These are phyloP conservation scores for Ochlodes sylvanus DNA, from an alignment of 2,888 invertebrate species.

Conservation along the genomic window DNA sequence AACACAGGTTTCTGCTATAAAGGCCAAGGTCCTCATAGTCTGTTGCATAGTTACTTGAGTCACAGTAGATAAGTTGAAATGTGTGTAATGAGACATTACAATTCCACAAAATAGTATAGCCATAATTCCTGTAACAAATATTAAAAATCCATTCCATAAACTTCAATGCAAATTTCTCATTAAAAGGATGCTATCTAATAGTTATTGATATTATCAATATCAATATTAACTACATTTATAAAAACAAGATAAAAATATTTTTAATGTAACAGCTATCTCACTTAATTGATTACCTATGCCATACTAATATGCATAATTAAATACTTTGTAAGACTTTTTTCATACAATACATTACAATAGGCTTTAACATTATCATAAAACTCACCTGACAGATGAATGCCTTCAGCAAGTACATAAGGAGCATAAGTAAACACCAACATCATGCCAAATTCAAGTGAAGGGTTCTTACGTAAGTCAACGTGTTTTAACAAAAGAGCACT, in stretches of 20 bases:
- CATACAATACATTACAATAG: too few species aligned
- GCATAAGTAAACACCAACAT: constrained; percentile 99
- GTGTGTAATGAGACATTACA: constrained; percentile 99
- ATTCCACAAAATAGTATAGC: constrained; percentile 99
- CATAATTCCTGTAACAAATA: constrained; percentile 93
- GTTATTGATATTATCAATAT: too few species aligned
- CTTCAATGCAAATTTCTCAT: neutral
- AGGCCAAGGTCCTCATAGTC: constrained; percentile 98
- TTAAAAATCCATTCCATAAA: neutral
- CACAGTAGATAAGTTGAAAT: constrained; percentile 98
- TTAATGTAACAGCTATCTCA: too few species aligned
- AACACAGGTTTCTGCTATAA: constrained; percentile 99
- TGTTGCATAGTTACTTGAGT: constrained; percentile 99
- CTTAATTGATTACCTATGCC: too few species aligned
- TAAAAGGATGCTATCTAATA: neutral
- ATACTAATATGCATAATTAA: too few species aligned
- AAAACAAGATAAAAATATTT: too few species aligned
- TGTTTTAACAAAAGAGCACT: constrained; percentile 97
- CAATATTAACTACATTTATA: too few species aligned
- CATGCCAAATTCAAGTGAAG: constrained; percentile 98
- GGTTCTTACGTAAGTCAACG: constrained; percentile 97
- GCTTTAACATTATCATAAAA: neutral
- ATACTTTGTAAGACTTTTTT: too few species aligned
- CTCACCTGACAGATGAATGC: constrained; percentile 95
- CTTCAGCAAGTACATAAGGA: constrained; percentile 99